Evolutionary conservation across 2,797 vertebrate genomes (phyloP).

Genomic region (Aphelocoma californica): DNA sequence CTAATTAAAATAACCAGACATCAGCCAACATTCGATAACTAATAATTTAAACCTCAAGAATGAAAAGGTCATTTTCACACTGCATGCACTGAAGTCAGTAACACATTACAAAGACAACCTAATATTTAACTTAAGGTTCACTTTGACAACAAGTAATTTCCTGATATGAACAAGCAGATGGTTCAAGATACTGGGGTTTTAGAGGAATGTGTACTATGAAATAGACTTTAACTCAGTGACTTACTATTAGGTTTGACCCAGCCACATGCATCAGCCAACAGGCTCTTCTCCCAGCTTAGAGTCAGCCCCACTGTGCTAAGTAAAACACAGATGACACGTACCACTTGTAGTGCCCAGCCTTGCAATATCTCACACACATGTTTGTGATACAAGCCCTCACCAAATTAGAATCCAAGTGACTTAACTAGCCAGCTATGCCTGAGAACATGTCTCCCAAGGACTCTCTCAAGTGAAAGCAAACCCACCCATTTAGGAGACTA

Average conservation of each 20-base stretch:
- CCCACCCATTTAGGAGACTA: not conserved
- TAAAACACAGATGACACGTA: not conserved
- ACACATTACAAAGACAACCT: not conserved
- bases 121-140: not conserved
- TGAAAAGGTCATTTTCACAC: not conserved
- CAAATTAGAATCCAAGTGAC: slow-evolving; percentile 45
- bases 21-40: not conserved
- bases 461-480: not conserved
- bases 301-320: not conserved
- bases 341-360: not conserved
- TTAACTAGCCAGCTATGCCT: slow-evolving; percentile 29
- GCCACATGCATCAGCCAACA: not conserved
- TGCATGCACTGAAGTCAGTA: not conserved
- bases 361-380: not conserved
- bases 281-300: not conserved
- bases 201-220: not conserved
- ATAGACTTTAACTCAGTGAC: not conserved
- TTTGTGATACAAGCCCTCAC: not conserved
- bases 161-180: not conserved
- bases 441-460: not conserved
- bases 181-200: not conserved
- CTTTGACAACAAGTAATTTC: not conserved
- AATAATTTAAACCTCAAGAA: not conserved
- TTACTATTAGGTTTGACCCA: not conserved
- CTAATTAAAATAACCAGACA: not conserved